These are phyloP conservation scores for Alces alces DNA, from an alignment of 2,113 vertebrate genomes.

Conservation along the genomic window DNA sequence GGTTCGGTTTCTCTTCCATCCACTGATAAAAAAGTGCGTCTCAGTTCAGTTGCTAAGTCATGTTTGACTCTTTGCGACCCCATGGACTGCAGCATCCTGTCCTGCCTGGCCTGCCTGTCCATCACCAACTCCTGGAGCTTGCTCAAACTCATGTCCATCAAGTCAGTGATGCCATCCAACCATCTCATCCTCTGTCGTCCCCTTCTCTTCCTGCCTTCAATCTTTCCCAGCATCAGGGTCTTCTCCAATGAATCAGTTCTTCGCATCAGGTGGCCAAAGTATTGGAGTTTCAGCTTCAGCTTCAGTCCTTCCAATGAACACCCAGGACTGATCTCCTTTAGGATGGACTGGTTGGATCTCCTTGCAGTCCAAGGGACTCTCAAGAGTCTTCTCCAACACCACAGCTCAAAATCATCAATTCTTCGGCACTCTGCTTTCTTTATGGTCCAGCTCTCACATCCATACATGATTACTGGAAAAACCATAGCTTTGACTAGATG, in stretches of 20 bases:
- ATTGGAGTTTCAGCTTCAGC: neutral
- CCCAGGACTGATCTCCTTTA: neutral
- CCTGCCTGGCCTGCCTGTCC: neutral
- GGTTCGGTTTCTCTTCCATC: neutral
- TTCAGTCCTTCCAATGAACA: neutral
- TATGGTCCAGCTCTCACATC: neutral
- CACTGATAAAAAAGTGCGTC: neutral
- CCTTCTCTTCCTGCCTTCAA: neutral
- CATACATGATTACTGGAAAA: neutral
- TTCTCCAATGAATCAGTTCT: neutral
- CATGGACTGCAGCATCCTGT: neutral
- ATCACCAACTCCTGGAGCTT: neutral
- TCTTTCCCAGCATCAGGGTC: neutral
- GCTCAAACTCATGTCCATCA: neutral
- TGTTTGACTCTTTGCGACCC: neutral
- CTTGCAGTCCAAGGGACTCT: neutral
- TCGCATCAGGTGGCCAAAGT: neutral
- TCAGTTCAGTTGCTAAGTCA: neutral
- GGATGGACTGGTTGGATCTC: neutral
- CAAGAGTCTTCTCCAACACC: neutral
- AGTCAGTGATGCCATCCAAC: accelerated
- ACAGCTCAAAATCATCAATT: neutral
- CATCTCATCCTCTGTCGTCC: neutral
- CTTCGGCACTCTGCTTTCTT: neutral
- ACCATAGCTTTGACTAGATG: neutral